These are phyloP conservation scores for Craterocephalus amniculus DNA, from an alignment of 2,797 vertebrate species.

Conservation along the genomic window DNA sequence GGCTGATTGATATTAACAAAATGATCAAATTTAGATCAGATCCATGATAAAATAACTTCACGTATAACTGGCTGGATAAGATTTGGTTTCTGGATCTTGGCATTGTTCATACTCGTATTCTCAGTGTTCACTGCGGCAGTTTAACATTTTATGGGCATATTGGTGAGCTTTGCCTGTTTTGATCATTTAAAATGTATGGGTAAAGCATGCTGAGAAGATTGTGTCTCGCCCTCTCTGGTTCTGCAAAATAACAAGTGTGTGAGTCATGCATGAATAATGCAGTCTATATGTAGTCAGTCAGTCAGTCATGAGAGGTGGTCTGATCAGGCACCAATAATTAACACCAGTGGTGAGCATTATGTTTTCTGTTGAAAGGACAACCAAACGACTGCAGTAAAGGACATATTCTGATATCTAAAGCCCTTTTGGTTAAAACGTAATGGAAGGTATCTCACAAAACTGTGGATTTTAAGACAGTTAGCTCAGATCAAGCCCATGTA, in stretches of 20 bases:
- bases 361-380: not conserved
- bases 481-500: not conserved
- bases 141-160: not conserved
- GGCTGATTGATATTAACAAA: not conserved
- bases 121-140: not conserved
- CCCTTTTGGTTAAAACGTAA: not conserved
- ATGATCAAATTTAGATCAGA: not conserved
- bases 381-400: not conserved
- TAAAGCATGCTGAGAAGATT: not conserved
- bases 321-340: slow-evolving; percentile 33
- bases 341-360: slow-evolving; percentile 18
- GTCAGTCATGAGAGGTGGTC: slow-evolving; percentile 23
- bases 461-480: not conserved
- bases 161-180: not conserved
- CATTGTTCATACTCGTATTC: too few relatives aligned
- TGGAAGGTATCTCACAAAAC: not conserved
- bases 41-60: too few relatives aligned
- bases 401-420: not conserved
- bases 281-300: slow-evolving; percentile 24
- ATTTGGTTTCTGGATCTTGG: too few relatives aligned
- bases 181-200: not conserved
- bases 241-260: slow-evolving; percentile 9
- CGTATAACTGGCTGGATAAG: too few relatives aligned
- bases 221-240: not conserved
- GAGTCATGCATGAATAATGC: slow-evolving; percentile 29